Percentiles rank a stretch among this genome's conserved stretches.
These are phyloP conservation scores for Ophion ellenae DNA, from an alignment of 2,888 invertebrate genomes.

Conservation along the genomic window DNA sequence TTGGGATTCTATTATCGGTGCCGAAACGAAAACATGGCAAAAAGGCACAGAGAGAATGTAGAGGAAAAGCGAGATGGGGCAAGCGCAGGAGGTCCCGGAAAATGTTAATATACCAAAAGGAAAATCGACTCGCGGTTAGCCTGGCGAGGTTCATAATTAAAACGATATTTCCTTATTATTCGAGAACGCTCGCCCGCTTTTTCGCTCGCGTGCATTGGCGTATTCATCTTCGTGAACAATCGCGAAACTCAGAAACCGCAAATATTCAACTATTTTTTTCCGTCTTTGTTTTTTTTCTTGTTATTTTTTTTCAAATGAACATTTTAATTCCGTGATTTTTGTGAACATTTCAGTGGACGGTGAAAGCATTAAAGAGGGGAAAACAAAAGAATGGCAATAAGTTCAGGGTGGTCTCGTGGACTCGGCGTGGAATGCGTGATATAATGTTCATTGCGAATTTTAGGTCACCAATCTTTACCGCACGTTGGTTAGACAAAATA, in stretches of 20 bases:
- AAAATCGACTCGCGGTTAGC: slow-evolving; percentile 48
- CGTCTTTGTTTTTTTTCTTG: neutral
- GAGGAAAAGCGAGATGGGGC: neutral
- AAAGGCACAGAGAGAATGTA: neutral
- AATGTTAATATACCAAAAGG: slow-evolving; percentile 49
- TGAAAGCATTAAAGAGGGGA: neutral
- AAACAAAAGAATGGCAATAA: neutral
- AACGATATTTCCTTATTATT: slow-evolving; percentile 62
- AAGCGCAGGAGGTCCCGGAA: slow-evolving; percentile 26
- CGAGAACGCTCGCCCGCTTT: slow-evolving; percentile 1
- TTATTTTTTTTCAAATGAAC: neutral
- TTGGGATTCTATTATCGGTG: neutral
- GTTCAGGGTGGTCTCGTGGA: neutral
- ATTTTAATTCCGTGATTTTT: neutral
- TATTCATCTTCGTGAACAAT: slow-evolving; percentile 23
- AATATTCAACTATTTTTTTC: neutral
- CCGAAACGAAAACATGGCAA: neutral
- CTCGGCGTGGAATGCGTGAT: neutral
- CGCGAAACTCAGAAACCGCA: slow-evolving; percentile 28
- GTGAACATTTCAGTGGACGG: neutral
- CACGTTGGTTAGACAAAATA: neutral
- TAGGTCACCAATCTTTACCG: neutral
- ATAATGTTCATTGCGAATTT: neutral
- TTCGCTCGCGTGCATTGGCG: neutral
- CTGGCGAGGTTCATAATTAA: slow-evolving; percentile 52